Evolutionary conservation across 2,113 vertebrate species (phyloP), one percentile per base, ranked within the genome.

Genomic region (Corythaeola cristata): DNA sequence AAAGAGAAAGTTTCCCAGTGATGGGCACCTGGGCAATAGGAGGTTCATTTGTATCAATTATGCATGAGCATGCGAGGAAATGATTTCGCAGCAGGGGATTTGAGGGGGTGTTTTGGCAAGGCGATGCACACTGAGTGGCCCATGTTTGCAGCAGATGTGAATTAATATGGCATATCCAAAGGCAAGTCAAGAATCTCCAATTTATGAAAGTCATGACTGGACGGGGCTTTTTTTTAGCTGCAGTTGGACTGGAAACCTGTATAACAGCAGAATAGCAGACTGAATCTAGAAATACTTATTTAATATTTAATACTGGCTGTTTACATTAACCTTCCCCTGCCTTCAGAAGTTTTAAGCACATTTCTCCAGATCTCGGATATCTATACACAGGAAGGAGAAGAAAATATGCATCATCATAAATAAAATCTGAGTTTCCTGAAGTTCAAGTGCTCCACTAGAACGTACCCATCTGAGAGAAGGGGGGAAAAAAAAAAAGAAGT

Each of bases 371-470:
- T 58, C 72, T 83, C 63, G n/a, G 22, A 33, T 58, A 60, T 39
- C 68, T 11, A 16, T 37, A 53, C 30, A 2, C 16, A 45, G 80
- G 77, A 84, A 39, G 52, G 59, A 60, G 73, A 64, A 60, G 59
- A 41, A 95, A 94, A 83, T 4, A 24, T 2, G 30, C 74, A 69
- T n/a, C 35, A 30, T 3, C 13, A 73, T 69, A 89, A 95, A 89
- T 60, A 85, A 91, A 89, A 53, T 2, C 35, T 4, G 49, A 62
- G 84, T 97, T 98, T 98, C 98, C 97, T 97, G 97, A 98, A 98
- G 83, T 97, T 91, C 96, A 98, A 91, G 73, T 98, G 95, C 82
- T 98, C 97, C 94, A 98, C 95, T 35, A 97, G 96, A 39, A 98
- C 98, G 24, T 98, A 98, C 3, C 98, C 98, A 92, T 98, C 98